A percentile compares a stretch with the other conserved stretches of the same genome.
Conservation (phyloP, 2,113 vertebrate genomes). For the Eulacestoma nigropectus region DNA sequence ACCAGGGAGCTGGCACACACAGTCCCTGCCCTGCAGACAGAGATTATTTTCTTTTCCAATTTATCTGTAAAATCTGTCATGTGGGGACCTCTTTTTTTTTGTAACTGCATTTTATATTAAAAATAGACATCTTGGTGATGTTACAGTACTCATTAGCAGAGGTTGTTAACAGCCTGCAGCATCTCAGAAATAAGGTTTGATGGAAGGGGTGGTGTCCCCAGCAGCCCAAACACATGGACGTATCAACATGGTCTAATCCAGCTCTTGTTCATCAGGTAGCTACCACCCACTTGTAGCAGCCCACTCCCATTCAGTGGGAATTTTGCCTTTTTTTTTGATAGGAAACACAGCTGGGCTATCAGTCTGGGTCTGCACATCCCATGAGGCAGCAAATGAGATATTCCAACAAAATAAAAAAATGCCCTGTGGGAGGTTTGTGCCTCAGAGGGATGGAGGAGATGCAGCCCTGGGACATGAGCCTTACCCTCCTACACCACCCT, state of each 20-base stretch:
- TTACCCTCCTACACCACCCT: background rate
- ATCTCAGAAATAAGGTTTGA: background rate
- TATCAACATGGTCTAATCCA: background rate
- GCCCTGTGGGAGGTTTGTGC: background rate
- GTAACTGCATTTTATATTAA: background rate
- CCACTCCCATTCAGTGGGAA: background rate
- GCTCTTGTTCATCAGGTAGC: background rate
- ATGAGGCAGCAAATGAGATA: background rate
- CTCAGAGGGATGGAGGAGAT: background rate
- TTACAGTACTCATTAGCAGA: background rate
- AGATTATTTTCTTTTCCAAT: conserved; percentile 9
- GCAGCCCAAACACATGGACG: background rate
- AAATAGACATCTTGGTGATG: background rate
- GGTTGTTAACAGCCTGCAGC: background rate
- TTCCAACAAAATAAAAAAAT: background rate
- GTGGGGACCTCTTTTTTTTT: background rate
- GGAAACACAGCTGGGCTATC: background rate
- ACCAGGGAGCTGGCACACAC: background rate
- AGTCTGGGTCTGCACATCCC: background rate
- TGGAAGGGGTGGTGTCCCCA: background rate
- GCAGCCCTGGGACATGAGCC: background rate
- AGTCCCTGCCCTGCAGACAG: background rate
- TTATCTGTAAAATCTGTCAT: background rate
- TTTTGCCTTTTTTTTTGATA: background rate
- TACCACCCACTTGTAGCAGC: background rate